A percentile compares a stretch with the other conserved stretches of the same genome.
Evolutionary conservation across 1,140 invertebrate species (phyloP).

Genomic region (Asobara japonica): DNA sequence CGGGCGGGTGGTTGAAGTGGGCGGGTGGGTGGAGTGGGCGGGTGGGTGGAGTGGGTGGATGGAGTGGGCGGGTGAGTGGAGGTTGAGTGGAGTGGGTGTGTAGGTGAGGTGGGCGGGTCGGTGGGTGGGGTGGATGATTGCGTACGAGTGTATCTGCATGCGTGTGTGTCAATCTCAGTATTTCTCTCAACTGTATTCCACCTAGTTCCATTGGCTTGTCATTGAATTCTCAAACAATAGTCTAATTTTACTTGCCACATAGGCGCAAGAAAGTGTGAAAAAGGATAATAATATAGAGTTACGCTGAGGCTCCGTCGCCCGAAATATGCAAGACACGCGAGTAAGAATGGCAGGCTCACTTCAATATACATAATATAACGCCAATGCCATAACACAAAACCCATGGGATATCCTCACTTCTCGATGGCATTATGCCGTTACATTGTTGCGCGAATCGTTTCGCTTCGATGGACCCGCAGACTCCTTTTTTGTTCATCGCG

Average conservation of each 20-base stretch:
- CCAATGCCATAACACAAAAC: slow-evolving; percentile 8
- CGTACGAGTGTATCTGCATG: too few relatives aligned
- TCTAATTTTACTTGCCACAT: not conserved
- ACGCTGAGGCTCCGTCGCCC: slow-evolving; percentile 31
- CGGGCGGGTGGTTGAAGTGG: too few relatives aligned
- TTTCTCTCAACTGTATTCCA: too few relatives aligned
- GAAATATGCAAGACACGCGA: slow-evolving; percentile 27
- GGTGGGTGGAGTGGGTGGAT: too few relatives aligned
- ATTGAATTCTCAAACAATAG: not conserved
- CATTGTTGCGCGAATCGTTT: slow-evolving; percentile 28
- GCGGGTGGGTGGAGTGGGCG: too few relatives aligned
- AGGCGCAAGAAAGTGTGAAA: slow-evolving; percentile 64
- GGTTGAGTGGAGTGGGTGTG: too few relatives aligned
- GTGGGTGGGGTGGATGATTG: too few relatives aligned
- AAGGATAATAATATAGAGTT: slow-evolving; percentile 68
- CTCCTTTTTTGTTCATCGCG: slow-evolving; percentile 13
- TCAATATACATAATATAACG: too few relatives aligned
- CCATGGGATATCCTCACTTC: slow-evolving; percentile 13
- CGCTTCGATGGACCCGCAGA: not conserved
- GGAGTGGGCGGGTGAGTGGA: too few relatives aligned
- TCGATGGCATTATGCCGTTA: slow-evolving; percentile 25
- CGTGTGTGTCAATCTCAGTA: too few relatives aligned
- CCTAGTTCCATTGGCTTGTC: not conserved
- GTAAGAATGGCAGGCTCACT: slow-evolving; percentile 8
- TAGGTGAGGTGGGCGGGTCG: too few relatives aligned